phyloP scores from a whole-genome alignment of 2,888 invertebrate genomes.

The Bellardia pandia region DNA sequence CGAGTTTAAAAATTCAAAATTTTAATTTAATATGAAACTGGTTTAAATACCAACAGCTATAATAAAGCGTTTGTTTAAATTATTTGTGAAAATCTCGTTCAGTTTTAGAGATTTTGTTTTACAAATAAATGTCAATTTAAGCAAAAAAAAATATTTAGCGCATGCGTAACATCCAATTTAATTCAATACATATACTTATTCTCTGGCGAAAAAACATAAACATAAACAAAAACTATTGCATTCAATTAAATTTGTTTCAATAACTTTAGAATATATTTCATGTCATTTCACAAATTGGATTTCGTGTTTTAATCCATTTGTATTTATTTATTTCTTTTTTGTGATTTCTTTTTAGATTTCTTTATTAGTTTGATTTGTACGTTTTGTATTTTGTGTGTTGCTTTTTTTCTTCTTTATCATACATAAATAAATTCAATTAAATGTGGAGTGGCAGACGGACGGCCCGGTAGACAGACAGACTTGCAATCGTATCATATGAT shows the following conservation, averaged over 20 bases:
- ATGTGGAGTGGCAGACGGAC: slow-evolving; percentile 28
- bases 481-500: slow-evolving; percentile 44
- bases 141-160: slow-evolving; percentile 35
- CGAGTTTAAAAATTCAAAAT: background rate
- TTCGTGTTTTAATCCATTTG: slow-evolving; percentile 52
- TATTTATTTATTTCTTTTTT: too few relatives aligned
- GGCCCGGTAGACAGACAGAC: background rate
- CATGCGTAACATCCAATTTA: slow-evolving; percentile 52
- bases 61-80: background rate
- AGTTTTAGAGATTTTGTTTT: background rate
- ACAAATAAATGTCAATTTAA: background rate
- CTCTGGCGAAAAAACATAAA: background rate
- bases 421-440: slow-evolving; percentile 54
- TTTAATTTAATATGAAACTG: background rate
- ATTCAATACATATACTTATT: slow-evolving; percentile 26
- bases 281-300: slow-evolving; percentile 56
- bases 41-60: background rate
- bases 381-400: background rate
- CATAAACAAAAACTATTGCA: background rate
- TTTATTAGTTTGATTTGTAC: slow-evolving; percentile 36
- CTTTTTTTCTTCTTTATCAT: slow-evolving; percentile 21
- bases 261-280: slow-evolving; percentile 44
- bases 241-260: slow-evolving; percentile 12
- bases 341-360: slow-evolving; percentile 23
- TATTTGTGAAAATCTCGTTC: background rate